A percentile compares a stretch with the other conserved stretches of the same genome.
Evolutionary conservation across 2,797 vertebrate genomes (phyloP).

Genomic region (Falco biarmicus): DNA sequence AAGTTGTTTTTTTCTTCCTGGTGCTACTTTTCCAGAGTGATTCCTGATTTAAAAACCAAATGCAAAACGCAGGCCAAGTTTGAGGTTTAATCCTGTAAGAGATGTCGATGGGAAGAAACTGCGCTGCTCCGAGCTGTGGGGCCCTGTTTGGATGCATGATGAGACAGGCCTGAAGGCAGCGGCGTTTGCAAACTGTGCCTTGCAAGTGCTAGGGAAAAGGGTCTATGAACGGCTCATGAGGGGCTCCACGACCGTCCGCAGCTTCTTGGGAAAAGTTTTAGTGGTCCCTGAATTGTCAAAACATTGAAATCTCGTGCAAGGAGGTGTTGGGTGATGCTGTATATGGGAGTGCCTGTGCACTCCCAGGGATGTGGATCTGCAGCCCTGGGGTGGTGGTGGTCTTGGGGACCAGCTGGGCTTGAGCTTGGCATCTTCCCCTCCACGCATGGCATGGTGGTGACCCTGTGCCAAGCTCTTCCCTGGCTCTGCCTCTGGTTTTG

Average conservation of each 20-base stretch:
- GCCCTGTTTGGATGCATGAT: not conserved
- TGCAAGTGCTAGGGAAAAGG: not conserved
- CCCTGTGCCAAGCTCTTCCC: not conserved
- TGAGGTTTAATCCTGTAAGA: not conserved
- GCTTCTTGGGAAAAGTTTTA: not conserved
- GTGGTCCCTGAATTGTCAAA: not conserved
- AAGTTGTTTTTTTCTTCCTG: constrained; percentile 12
- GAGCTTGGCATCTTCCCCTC: not conserved
- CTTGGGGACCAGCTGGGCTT: not conserved
- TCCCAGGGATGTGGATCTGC: not conserved
- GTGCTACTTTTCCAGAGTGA: constrained; percentile 51
- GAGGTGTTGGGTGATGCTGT: not conserved
- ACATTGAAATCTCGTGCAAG: not conserved
- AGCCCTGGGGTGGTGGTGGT: not conserved
- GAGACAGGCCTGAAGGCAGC: not conserved
- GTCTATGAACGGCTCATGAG: not conserved
- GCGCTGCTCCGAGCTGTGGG: not conserved
- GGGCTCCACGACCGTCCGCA: rapidly evolving
- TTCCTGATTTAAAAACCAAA: constrained; percentile 58
- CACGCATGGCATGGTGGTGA: rapidly evolving
- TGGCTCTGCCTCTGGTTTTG: not conserved
- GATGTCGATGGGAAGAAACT: not conserved
- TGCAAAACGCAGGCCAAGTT: constrained; percentile 2
- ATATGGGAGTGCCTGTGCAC: rapidly evolving
- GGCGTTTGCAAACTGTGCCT: not conserved